Evolutionary conservation across 2,113 vertebrate species (phyloP), one percentile per base, ranked within the genome.

Genomic region (Istiophorus platypterus): DNA sequence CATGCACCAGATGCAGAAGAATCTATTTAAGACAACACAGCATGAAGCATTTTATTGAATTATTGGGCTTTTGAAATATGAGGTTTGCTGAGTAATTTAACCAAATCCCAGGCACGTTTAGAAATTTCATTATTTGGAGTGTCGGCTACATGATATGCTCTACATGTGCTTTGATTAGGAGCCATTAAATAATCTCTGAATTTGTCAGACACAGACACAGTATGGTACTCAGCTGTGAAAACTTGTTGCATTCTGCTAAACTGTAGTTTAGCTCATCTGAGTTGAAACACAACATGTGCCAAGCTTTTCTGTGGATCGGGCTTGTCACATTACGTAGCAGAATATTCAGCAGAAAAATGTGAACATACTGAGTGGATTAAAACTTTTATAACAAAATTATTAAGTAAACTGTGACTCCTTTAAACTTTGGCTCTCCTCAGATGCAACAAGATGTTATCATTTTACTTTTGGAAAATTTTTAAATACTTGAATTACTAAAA

Each of bases 1-100:
- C 39, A 54, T 17, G 12, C 9, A 83, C 72, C 84, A 90, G 42
- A 84, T 78, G 62, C 72, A 73, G 49, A 83, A 75, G 37, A 65
- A 85, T 84, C 62, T 9, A 41, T 79, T 78, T 24, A 58, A 59
- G 37, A 6, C 26, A 66, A 72, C 20, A 29, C 15, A 5, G 45
- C 69, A 76, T 75, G 72, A 70, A 37, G 22, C 24, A 18, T 71
- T 79, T 70, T 26, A 86, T 57, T 81, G 31, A 56, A 78, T 81
- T 76, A 77, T 68, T 72, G 8, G 24, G 17, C 65, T 76, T 87
- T 83, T 78, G 7, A 79, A 81, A 72, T 57, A 39, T 58, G 45
- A 86, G 41, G 52, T 54, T 14, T 59, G 7, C 22, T 63, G 63
- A 37, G 27, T 61, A 67, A 81, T n/a, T 29, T 45, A 59, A 71